phyloP scores from a whole-genome alignment of 2,113 vertebrate genomes.

The Hippocampus comes region DNA sequence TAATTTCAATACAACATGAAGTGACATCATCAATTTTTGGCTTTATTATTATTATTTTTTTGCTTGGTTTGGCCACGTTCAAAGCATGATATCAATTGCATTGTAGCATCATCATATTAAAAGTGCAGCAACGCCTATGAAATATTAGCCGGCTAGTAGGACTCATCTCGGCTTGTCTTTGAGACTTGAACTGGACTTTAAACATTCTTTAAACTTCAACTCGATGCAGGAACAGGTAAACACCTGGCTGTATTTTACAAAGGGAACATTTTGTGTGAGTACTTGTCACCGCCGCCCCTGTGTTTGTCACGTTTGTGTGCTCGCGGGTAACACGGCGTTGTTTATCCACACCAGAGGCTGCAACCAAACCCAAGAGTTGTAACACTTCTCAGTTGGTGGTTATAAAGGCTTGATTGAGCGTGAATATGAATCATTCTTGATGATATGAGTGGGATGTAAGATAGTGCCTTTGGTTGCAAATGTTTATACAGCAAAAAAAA shows the following conservation, averaged over 20 bases:
- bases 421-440: background rate
- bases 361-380: slow-evolving; percentile 6
- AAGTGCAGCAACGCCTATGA: slow-evolving; percentile 20
- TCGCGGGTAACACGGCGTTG: background rate
- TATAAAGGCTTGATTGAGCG: background rate
- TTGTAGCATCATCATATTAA: slow-evolving; percentile 10
- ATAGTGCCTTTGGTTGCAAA: slow-evolving; percentile 71
- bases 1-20: background rate
- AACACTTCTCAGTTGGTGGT: background rate
- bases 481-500: slow-evolving; percentile 57
- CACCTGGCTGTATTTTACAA: slow-evolving; percentile 10
- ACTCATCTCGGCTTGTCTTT: slow-evolving; percentile 40
- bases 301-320: slow-evolving; percentile 6
- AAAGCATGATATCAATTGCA: slow-evolving; percentile 5
- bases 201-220: slow-evolving; percentile 13
- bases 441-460: slow-evolving; percentile 19
- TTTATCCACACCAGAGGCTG: slow-evolving; percentile 16
- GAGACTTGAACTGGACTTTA: slow-evolving; percentile 9
- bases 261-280: slow-evolving; percentile 21
- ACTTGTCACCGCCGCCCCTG: background rate
- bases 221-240: background rate
- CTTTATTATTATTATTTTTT: background rate
- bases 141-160: background rate
- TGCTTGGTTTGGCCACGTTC: background rate
- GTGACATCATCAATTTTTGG: background rate